Base-by-base conservation (phyloP, 2,113 vertebrate species). In the Actinemys pallida region DNA sequence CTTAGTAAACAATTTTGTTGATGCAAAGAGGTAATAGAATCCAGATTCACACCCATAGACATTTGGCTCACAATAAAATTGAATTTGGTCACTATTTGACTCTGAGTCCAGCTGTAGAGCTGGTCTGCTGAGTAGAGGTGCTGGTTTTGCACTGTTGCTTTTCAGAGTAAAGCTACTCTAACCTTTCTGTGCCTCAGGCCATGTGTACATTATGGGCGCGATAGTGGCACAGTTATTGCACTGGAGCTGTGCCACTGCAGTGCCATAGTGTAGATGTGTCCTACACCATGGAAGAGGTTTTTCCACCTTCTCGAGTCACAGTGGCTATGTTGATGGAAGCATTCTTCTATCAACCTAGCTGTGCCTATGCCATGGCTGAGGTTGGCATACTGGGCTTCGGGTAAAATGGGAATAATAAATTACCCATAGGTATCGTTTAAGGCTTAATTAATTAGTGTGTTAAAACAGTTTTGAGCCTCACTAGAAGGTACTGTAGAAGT, bases 41-140 rank as follows among this genome's bases (percentile, higher is more conserved):
- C 1, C 16, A 93, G 93, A 49, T 75, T 83, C 0, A 0, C 88
- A 65, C 88, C 17, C 29, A 52, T 75, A 94, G 89, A 65, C 1
- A 5, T 93, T 96, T 96, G 92, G 93, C 65, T 1, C 87, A 69
- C 89, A 65, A 1, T 14, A 0, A 0, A 9, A 10, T 42, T 86
- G 56, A 90, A 80, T 29, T 27, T 78, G 20, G 83, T 90, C 25
- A 2, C 72, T 14, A 39, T 10, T 75, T 83, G 87, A 3, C 90
- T 94, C 86, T 5, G 83, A 92, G 27, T 1, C 0, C 79, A 20
- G 35, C 31, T 16, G 7, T 81, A 76, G 79, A 5, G 8, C 47
- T 57, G 57, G 49, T 96, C 57, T 96, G 97, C 95, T 92, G 90
- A 95, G 96, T 92, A 3, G 94, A 88, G 53, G 79, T 88, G 85